Base-by-base conservation (phyloP, 1,140 invertebrate species). In the Prorops nasuta region DNA sequence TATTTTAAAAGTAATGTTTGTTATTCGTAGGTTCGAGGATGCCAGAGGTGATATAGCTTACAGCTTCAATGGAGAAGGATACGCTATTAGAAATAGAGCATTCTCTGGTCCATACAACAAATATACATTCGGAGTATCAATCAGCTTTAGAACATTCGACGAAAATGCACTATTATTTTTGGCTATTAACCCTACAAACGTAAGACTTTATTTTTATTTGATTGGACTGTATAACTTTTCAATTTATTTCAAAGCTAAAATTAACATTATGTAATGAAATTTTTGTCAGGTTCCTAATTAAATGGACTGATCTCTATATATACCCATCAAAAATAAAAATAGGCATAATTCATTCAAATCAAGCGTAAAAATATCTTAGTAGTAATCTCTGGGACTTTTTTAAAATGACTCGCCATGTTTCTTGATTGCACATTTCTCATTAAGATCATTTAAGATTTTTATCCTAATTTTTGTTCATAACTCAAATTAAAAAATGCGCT, bases 91-190 rank as follows among this genome's bases (percentile, higher is more conserved):
- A 45, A 80, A 77, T 41, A 77, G 83, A 58, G 81, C 80, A 20
- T 80, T 79, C 10, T 81, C 80, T 12, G 80, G 80, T 46, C 81
- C 81, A 1, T 86, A 90, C 62, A 84, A 86, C 57, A 83, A 84
- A 63, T 83, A 86, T 58, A 80, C 84, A 10, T 92, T 92, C 69
- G 86, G 84, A 31, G 80, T 96, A 1, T 84, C 85, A 12, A 81
- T 97, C 36, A 86, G 83, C 51, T 94, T 97, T 70, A 83, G 85
- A 50, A 94, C 91, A 0, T 88, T 88, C 57, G 93, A 96, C 74
- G 88, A 94, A 67, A 86, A 96, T 75, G 90, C 92, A 2, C 70
- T 95, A 4, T 79, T 97, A 0, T 94, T 96, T 67, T 76, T 95
- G 31, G 87, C 91, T 18, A 81, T 87, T 10, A 91, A 92, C 72